These are phyloP conservation scores for Rissa tridactyla DNA, from an alignment of 2,113 vertebrate genomes.

Conservation along the genomic window DNA sequence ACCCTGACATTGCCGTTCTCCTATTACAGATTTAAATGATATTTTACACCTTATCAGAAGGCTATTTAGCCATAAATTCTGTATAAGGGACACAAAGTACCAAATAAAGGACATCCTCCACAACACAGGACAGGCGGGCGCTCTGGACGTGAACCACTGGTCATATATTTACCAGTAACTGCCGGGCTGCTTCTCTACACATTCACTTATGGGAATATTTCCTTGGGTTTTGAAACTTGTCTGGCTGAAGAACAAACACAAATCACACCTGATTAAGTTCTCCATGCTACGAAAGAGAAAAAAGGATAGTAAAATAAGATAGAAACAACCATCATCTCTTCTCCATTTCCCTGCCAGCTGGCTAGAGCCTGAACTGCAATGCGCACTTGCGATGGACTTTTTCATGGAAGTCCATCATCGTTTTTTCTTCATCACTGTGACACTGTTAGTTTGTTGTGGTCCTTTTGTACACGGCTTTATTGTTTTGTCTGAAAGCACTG, in stretches of 20 bases:
- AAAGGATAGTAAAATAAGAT: neutral
- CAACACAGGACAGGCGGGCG: neutral
- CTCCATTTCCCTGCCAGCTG: neutral
- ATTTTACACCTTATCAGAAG: neutral
- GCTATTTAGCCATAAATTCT: neutral
- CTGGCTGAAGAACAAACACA: neutral
- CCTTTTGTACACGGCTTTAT: neutral
- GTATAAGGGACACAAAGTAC: neutral
- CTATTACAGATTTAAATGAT: neutral
- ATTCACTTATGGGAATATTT: neutral
- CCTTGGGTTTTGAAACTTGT: neutral
- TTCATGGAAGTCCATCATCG: neutral
- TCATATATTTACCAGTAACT: neutral
- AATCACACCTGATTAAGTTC: neutral
- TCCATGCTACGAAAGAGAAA: neutral
- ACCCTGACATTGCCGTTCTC: neutral
- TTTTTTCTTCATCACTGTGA: neutral
- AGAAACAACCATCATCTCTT: neutral
- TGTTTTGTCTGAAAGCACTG: neutral
- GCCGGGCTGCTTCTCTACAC: neutral
- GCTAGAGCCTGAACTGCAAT: neutral
- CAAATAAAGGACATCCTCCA: neutral
- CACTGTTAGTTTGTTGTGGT: neutral
- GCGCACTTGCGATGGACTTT: neutral
- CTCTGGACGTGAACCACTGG: neutral